Conservation (phyloP, 2,797 vertebrate species). For the Craterocephalus amniculus region DNA sequence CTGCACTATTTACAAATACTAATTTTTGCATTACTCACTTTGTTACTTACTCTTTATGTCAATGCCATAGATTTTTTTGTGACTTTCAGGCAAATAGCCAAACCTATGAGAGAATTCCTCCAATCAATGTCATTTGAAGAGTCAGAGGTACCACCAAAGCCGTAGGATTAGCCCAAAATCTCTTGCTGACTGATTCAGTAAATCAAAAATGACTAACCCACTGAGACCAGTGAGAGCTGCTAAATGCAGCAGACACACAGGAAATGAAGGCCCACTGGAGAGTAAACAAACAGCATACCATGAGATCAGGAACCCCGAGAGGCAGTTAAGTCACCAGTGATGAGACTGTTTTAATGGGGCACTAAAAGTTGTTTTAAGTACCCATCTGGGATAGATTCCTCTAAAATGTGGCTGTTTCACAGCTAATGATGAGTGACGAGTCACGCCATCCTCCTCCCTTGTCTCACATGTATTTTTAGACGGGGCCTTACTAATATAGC, state of each 20-base stretch:
- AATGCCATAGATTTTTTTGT: background rate
- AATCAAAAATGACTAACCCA: conserved; percentile 63
- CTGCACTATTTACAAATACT: background rate
- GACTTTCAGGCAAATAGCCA: background rate
- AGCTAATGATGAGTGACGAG: conserved; percentile 65
- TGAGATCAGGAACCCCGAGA: conserved; percentile 71
- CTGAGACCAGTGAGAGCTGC: conserved; percentile 36
- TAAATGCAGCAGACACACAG: conserved; percentile 72
- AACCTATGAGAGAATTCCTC: conserved; percentile 12
- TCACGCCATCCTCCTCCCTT: conserved; percentile 43
- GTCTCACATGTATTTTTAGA: conserved; percentile 33
- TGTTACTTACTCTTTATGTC: background rate
- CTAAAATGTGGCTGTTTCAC: conserved; percentile 70
- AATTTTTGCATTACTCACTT: background rate
- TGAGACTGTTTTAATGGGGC: conserved; percentile 73
- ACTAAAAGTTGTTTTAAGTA: conserved; percentile 65
- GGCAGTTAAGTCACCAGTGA: conserved; percentile 71
- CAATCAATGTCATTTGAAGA: conserved; percentile 35
- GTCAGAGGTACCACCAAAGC: conserved; percentile 41
- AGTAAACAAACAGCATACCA: conserved; percentile 82
- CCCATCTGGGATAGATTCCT: conserved; percentile 81
- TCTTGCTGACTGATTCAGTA: conserved; percentile 39
- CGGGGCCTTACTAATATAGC: background rate
- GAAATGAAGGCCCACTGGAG: conserved; percentile 76
- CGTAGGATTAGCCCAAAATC: conserved; percentile 50